Conservation (phyloP, 2,113 vertebrate genomes). For the Malurus elegans region DNA sequence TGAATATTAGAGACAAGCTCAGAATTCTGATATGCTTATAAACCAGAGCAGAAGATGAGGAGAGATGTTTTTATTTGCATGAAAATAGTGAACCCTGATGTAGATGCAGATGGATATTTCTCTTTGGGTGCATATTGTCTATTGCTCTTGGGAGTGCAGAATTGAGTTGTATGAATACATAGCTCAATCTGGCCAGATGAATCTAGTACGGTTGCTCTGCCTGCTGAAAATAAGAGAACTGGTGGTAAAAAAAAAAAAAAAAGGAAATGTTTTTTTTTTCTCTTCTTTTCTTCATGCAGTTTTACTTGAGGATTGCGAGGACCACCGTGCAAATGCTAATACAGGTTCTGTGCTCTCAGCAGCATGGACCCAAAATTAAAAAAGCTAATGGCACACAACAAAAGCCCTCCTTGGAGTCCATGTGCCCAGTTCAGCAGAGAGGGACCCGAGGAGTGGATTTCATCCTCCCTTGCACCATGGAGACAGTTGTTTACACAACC, state of each 20-base stretch:
- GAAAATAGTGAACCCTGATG: not conserved
- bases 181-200: not conserved
- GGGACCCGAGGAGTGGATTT: not conserved
- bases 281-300: not conserved
- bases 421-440: not conserved
- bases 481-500: not conserved
- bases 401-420: not conserved
- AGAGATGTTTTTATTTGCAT: not conserved
- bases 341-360: not conserved
- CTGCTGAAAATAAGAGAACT: not conserved
- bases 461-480: not conserved
- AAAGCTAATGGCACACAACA: not conserved
- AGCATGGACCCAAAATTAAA: not conserved
- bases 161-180: not conserved
- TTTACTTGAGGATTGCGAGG: not conserved
- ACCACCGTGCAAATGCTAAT: fast-evolving
- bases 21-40: not conserved
- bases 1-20: not conserved
- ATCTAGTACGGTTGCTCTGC: not conserved
- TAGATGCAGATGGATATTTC: not conserved
- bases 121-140: not conserved
- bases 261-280: not conserved
- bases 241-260: not conserved
- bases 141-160: not conserved
- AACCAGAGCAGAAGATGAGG: not conserved